phyloP scores from a whole-genome alignment of 2,888 invertebrate species.

The Coenonympha glycerion region DNA sequence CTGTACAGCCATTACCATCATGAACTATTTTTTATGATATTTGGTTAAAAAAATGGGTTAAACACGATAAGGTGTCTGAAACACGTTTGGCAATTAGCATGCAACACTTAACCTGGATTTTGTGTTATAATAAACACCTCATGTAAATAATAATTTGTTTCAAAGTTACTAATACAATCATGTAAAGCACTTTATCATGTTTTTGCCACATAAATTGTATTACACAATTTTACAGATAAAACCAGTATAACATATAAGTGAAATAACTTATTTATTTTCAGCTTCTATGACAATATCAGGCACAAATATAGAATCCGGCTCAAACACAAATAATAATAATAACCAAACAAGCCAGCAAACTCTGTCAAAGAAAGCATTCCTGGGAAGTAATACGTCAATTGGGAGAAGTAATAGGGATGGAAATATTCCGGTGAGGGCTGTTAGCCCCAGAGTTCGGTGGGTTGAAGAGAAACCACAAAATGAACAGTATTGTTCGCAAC shows the following conservation, averaged over 20 bases:
- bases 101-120: constrained; percentile 44
- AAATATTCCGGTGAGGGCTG: constrained; percentile 70
- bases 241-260: neutral
- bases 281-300: constrained; percentile 83
- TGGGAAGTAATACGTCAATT: constrained; percentile 70
- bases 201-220: constrained; percentile 34
- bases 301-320: constrained; percentile 74
- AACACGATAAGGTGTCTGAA: constrained; percentile 63
- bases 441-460: constrained; percentile 71
- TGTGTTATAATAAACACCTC: constrained; percentile 30
- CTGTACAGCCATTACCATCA: constrained; percentile 27
- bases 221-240: no score
- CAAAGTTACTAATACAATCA: constrained; percentile 41
- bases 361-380: constrained; percentile 70
- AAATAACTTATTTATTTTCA: constrained; percentile 49
- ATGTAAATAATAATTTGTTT: constrained; percentile 38
- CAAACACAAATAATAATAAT: constrained; percentile 68
- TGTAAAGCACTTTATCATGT: constrained; percentile 59
- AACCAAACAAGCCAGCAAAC: constrained; percentile 62
- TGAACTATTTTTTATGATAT: constrained; percentile 17
- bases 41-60: constrained; percentile 38
- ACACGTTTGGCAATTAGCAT: constrained; percentile 42
- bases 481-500: constrained; percentile 61
- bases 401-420: constrained; percentile 65
- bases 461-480: constrained; percentile 62